Percentiles rank a stretch among this genome's conserved stretches.
Conservation (phyloP, 2,113 vertebrate species). For the Sinosuthora webbiana region DNA sequence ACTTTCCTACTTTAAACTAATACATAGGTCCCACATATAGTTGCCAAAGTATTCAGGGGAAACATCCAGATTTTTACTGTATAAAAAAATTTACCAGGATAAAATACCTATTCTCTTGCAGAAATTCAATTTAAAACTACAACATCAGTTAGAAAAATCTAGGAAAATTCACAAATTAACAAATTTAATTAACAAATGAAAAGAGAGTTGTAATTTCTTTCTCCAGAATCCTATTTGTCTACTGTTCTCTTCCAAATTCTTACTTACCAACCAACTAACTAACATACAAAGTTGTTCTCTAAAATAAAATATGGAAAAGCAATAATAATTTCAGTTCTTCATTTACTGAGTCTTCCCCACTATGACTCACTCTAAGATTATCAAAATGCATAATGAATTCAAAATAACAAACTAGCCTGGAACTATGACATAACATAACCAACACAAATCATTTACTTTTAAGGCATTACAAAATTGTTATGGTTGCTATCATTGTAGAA, state of each 20-base stretch:
- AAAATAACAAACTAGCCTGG: neutral
- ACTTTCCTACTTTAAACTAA: neutral
- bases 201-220: neutral
- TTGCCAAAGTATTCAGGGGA: neutral
- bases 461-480: neutral
- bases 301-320: constrained; percentile 24
- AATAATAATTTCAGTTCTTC: constrained; percentile 44
- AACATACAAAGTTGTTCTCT: neutral
- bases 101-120: neutral
- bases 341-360: neutral
- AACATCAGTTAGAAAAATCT: neutral
- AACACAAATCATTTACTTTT: neutral
- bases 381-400: constrained; percentile 4
- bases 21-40: neutral
- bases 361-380: constrained; percentile 18
- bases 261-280: neutral
- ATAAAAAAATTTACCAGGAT: neutral
- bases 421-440: neutral
- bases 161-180: neutral
- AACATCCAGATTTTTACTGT: neutral
- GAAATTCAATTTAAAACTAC: neutral
- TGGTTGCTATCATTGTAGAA: neutral
- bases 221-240: neutral
- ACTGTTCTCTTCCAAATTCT: neutral
- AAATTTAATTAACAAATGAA: neutral